Conservation (phyloP, 2,888 invertebrate species). For the Philereme vetulata region DNA sequence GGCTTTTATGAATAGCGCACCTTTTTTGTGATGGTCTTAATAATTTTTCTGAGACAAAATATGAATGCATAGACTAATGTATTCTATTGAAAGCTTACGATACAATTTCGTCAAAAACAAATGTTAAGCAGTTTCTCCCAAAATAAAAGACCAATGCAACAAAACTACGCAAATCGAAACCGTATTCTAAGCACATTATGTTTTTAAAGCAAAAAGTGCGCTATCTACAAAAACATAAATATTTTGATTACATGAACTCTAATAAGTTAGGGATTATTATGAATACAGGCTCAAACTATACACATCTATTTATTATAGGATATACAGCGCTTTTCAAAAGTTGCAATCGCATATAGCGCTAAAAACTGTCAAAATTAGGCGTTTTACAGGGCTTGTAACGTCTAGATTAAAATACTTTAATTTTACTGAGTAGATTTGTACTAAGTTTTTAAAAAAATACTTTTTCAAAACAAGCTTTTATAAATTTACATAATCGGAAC, state of each 20-base stretch:
- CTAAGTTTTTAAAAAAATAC: no score
- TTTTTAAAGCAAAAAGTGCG: slow-evolving; percentile 25
- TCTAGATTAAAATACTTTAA: no score
- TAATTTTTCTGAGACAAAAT: neutral
- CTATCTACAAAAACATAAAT: slow-evolving; percentile 38
- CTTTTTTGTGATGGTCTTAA: neutral
- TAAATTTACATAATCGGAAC: no score
- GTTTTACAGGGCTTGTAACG: neutral
- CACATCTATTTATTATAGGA: slow-evolving; percentile 44
- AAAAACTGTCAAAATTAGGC: neutral
- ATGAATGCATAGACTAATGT: neutral
- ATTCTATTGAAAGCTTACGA: neutral
- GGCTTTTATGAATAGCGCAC: slow-evolving; percentile 37
- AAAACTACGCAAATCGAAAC: slow-evolving; percentile 21
- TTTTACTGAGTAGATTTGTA: no score
- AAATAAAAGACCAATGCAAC: slow-evolving; percentile 10
- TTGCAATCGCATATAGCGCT: slow-evolving; percentile 4
- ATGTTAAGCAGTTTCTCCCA: slow-evolving; percentile 2
- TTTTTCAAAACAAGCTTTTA: no score
- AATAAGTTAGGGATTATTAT: slow-evolving; percentile 18
- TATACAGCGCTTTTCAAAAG: slow-evolving; percentile 9
- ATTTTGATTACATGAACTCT: slow-evolving; percentile 29
- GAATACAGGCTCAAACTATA: slow-evolving; percentile 46
- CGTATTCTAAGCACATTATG: slow-evolving; percentile 20
- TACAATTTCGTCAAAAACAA: neutral